Conservation (phyloP, 2,113 vertebrate genomes). For the Syngnathus typhle region DNA sequence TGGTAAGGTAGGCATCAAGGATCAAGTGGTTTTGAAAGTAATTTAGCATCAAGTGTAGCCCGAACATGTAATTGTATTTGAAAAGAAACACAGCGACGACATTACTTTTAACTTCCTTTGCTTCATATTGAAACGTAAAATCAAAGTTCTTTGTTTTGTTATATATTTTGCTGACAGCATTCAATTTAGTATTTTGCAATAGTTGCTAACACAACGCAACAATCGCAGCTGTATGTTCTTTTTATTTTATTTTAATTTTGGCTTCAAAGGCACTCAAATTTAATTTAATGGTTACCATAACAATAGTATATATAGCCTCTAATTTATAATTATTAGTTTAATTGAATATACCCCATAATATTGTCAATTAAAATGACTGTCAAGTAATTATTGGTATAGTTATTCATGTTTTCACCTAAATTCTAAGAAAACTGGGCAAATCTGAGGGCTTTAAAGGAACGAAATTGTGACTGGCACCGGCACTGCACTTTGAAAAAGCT, state of each 20-base stretch:
- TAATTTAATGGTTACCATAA: not conserved
- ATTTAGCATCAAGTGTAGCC: slow-evolving; percentile 75
- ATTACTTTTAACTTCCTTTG: slow-evolving; percentile 26
- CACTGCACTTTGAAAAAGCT: slow-evolving; percentile 60
- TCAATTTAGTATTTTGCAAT: slow-evolving; percentile 35
- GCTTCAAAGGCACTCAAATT: slow-evolving; percentile 1
- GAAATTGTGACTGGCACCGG: slow-evolving; percentile 59
- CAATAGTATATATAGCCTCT: not conserved
- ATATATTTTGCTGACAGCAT: slow-evolving; percentile 41
- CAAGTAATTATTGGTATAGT: not conserved
- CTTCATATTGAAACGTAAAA: slow-evolving; percentile 48
- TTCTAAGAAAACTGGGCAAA: slow-evolving; percentile 48
- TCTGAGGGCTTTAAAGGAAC: slow-evolving; percentile 44
- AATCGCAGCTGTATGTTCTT: slow-evolving; percentile 5
- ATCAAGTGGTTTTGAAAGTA: slow-evolving; percentile 71
- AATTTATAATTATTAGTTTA: not conserved
- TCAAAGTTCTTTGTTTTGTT: slow-evolving; percentile 60
- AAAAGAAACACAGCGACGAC: slow-evolving; percentile 59
- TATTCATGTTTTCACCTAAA: slow-evolving; percentile 27
- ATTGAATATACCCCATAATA: not conserved
- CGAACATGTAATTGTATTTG: slow-evolving; percentile 68
- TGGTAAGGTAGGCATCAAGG: slow-evolving; percentile 68
- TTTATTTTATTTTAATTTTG: not conserved
- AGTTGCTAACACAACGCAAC: slow-evolving; percentile 18
- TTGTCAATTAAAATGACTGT: no score